These are phyloP conservation scores for Dasyornis broadbenti DNA, from an alignment of 2,113 vertebrate genomes.

Conservation along the genomic window DNA sequence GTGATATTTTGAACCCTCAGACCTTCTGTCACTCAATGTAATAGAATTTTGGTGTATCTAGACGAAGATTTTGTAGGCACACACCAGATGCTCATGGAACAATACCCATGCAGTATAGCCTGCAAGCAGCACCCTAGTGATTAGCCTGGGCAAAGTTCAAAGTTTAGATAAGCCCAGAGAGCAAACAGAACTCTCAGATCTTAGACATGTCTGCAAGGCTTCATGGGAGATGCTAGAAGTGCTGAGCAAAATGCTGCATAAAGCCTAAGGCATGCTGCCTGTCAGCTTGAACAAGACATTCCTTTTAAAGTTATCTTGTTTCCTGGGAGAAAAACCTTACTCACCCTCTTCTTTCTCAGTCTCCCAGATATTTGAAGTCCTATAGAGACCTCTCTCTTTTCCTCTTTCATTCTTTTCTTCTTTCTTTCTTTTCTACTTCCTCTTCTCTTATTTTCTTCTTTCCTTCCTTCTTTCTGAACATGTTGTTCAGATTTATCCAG, in stretches of 20 bases:
- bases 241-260: background rate
- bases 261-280: background rate
- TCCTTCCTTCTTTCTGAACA: background rate
- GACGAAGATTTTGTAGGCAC: background rate
- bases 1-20: background rate
- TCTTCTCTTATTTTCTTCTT: background rate
- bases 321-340: background rate
- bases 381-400: background rate
- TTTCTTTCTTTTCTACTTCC: background rate
- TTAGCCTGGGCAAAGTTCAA: background rate
- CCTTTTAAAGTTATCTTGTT: background rate
- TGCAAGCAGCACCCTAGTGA: background rate
- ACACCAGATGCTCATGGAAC: background rate
- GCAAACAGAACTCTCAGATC: background rate
- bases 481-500: background rate
- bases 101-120: background rate
- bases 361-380: background rate
- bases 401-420: rapidly evolving
- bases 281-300: background rate
- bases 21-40: background rate
- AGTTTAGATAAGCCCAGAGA: background rate
- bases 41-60: background rate
- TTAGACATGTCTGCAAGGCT: background rate
- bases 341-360: background rate
- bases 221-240: background rate